A percentile compares a stretch with the other conserved stretches of the same genome.
These are phyloP conservation scores for Lagodon rhomboides DNA, from an alignment of 2,797 vertebrate species.

Conservation along the genomic window DNA sequence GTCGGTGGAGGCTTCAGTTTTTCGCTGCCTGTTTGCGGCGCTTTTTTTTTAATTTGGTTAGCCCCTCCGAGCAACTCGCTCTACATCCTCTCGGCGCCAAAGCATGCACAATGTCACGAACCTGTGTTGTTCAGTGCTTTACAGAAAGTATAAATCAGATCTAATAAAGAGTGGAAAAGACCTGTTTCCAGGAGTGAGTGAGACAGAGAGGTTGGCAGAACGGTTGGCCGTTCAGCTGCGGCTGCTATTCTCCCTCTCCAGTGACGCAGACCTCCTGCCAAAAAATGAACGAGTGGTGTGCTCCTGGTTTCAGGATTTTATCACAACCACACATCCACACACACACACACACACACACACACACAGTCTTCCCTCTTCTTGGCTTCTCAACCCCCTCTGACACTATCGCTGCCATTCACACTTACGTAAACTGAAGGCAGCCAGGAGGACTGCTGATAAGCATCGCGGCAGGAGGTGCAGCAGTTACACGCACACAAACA, in stretches of 20 bases:
- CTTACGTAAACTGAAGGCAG: constrained; percentile 47
- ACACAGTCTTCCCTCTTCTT: constrained; percentile 30
- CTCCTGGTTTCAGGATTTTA: constrained; percentile 67
- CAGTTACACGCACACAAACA: constrained; percentile 46
- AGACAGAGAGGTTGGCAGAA: constrained; percentile 60
- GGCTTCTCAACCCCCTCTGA: constrained; percentile 42
- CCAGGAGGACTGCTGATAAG: constrained; percentile 26
- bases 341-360: constrained; percentile 7
- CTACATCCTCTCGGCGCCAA: constrained; percentile 65
- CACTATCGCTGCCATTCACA: constrained; percentile 48
- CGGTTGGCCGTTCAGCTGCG: constrained; percentile 45
- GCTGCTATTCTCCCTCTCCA: constrained; percentile 43
- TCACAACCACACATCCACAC: constrained; percentile 44
- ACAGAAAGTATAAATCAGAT: constrained; percentile 72
- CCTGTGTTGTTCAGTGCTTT: constrained; percentile 74
- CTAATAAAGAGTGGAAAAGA: constrained; percentile 80
- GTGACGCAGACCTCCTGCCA: constrained; percentile 67
- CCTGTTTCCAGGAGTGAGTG: constrained; percentile 68
- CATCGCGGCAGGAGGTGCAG: constrained; percentile 45
- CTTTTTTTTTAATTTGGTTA: constrained; percentile 77
- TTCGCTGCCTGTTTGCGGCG: constrained; percentile 68
- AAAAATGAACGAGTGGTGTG: constrained; percentile 57
- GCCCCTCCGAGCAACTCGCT: constrained; percentile 57
- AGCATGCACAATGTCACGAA: constrained; percentile 80
- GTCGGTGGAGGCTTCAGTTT: constrained; percentile 59